Conservation (phyloP, 2,888 invertebrate species). For the Agriopis marginaria region DNA sequence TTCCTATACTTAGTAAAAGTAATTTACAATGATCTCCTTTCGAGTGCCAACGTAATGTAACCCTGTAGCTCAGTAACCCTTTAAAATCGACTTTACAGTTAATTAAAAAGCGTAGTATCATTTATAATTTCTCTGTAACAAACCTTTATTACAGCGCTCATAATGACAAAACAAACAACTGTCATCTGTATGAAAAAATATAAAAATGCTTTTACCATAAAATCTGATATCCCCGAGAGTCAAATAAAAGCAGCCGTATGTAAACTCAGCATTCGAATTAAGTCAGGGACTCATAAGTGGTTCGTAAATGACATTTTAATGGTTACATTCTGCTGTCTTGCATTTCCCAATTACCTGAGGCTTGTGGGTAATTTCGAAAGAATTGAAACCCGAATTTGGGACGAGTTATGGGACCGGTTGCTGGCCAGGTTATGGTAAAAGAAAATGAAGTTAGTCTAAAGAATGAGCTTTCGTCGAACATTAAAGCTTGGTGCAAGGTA, state of each 20-base stretch:
- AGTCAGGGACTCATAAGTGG: slow-evolving; percentile 43
- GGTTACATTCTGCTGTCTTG: slow-evolving; percentile 48
- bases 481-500: slow-evolving; percentile 17
- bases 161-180: slow-evolving; percentile 10
- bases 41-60: too few species aligned
- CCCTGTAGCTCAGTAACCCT: too few species aligned
- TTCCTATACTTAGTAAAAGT: too few species aligned
- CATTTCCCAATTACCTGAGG: slow-evolving; percentile 46
- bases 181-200: not conserved
- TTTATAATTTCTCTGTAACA: not conserved
- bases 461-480: slow-evolving; percentile 36
- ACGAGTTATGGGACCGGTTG: slow-evolving; percentile 45
- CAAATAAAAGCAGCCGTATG: slow-evolving; percentile 27
- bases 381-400: slow-evolving; percentile 45
- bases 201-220: slow-evolving; percentile 15
- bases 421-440: slow-evolving; percentile 37
- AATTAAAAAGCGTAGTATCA: not conserved
- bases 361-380: slow-evolving; percentile 45
- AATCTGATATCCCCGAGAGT: slow-evolving; percentile 9
- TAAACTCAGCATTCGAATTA: slow-evolving; percentile 37
- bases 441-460: slow-evolving; percentile 38
- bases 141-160: not conserved
- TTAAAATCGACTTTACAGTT: too few species aligned
- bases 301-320: slow-evolving; percentile 50
- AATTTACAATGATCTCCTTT: too few species aligned